Percentiles rank a stretch among this genome's conserved stretches.
phyloP scores from a whole-genome alignment of 1,140 invertebrate species.

The Hormaphis cornu region DNA sequence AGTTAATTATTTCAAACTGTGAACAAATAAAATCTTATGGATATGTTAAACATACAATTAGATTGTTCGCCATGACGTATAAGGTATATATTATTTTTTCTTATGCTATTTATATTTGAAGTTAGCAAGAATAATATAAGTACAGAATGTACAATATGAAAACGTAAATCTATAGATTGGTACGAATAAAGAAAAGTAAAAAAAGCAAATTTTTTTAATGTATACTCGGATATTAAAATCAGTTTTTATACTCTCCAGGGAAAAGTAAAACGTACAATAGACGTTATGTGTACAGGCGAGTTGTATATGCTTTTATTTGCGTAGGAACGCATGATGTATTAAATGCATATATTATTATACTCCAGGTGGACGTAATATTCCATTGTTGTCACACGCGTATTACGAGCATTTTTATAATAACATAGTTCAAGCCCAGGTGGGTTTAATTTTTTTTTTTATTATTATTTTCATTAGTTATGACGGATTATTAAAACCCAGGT shows the following conservation, averaged over 20 bases:
- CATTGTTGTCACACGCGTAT: constrained; percentile 11
- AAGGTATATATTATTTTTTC: too few relatives aligned
- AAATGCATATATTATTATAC: constrained; percentile 18
- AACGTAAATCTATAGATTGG: too few relatives aligned
- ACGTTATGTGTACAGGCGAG: not conserved
- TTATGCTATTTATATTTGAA: too few relatives aligned
- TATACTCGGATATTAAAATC: not conserved
- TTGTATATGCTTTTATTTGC: constrained; percentile 4
- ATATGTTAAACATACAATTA: too few relatives aligned
- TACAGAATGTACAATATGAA: too few relatives aligned
- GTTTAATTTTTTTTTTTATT: constrained; percentile 16
- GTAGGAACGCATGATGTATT: not conserved
- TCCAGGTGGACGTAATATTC: constrained; percentile 12
- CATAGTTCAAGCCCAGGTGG: constrained; percentile 15
- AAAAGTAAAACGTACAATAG: not conserved
- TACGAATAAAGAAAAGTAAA: not conserved
- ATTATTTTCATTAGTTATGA: constrained; percentile 4
- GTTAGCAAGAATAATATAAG: too few relatives aligned
- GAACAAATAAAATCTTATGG: too few relatives aligned
- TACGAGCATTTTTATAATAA: constrained; percentile 19
- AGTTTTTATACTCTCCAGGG: not conserved
- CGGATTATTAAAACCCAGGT: not conserved
- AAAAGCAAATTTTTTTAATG: not conserved
- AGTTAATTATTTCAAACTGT: too few relatives aligned
- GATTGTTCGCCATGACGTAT: too few relatives aligned